phyloP scores from a whole-genome alignment of 2,888 invertebrate species.

The Athalia cordata region DNA sequence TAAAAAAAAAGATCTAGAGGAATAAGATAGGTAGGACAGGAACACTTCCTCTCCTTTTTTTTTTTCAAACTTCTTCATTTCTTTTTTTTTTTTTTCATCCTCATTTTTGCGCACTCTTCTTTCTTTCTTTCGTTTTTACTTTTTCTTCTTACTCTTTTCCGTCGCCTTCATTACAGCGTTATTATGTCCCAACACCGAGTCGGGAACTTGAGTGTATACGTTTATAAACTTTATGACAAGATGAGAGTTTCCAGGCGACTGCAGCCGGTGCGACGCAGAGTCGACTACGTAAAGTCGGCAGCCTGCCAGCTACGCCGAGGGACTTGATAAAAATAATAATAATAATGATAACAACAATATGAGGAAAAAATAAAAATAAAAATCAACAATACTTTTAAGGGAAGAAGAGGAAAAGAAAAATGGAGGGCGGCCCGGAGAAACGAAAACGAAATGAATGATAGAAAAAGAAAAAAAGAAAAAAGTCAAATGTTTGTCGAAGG shows the following conservation, averaged over 20 bases:
- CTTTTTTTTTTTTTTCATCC: slow-evolving; percentile 2
- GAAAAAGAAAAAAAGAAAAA: not conserved
- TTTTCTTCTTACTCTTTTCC: slow-evolving; percentile 17
- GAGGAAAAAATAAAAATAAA: too few species aligned
- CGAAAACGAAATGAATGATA: not conserved
- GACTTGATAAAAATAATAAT: not conserved
- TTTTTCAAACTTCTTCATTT: slow-evolving; percentile 17
- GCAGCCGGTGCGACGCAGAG: not conserved
- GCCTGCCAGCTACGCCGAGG: slow-evolving; percentile 20
- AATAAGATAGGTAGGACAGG: not conserved
- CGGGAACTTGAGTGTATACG: slow-evolving; percentile 34
- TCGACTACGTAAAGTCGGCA: slow-evolving; percentile 20
- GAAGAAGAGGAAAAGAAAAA: too few species aligned
- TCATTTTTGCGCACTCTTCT: slow-evolving; percentile 31
- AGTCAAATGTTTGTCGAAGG: not conserved
- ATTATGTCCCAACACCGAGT: slow-evolving; percentile 39
- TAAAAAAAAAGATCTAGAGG: too few species aligned
- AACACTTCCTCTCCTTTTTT: not conserved
- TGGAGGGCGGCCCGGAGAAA: too few species aligned
- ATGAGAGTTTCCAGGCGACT: slow-evolving; percentile 24
- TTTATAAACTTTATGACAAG: slow-evolving; percentile 38
- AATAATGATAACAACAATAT: too few species aligned
- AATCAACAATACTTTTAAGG: too few species aligned
- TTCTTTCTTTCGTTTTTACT: not conserved
- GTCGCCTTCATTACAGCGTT: slow-evolving; percentile 35